Evolutionary conservation across 2,888 invertebrate genomes (phyloP).

Genomic region (Seira sanloemensis): DNA sequence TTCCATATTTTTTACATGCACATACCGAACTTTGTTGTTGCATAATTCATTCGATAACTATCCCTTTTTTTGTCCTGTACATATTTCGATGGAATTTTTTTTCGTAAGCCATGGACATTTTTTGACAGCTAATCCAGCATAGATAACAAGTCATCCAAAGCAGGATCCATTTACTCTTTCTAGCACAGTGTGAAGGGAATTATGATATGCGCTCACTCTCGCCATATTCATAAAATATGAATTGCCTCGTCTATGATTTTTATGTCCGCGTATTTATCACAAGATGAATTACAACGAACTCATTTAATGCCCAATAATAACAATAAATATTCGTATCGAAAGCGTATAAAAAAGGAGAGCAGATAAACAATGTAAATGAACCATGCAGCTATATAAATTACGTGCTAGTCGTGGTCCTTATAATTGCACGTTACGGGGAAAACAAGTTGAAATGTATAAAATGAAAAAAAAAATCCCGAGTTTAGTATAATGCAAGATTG

Average conservation of each 20-base stretch:
- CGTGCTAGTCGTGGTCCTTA: conserved; percentile 12
- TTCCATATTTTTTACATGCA: conserved; percentile 31
- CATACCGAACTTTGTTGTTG: not conserved
- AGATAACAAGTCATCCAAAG: conserved; percentile 18
- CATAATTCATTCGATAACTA: conserved; percentile 37
- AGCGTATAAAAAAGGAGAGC: not conserved
- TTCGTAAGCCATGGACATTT: conserved; percentile 18
- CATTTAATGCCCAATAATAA: conserved; percentile 41
- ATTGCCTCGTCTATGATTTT: conserved; percentile 11
- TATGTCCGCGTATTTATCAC: conserved; percentile 36
- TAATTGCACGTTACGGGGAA: conserved; percentile 10
- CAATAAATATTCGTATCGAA: conserved; percentile 19
- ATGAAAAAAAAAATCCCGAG: too few species aligned
- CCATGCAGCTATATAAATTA: conserved; percentile 10
- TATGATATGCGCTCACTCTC: too few species aligned
- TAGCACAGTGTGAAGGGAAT: conserved; percentile 1
- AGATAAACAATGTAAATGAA: conserved; percentile 11
- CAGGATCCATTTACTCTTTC: too few species aligned
- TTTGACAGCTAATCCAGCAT: conserved; percentile 38
- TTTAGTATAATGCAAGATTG: too few species aligned
- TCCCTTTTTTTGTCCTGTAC: conserved; percentile 22
- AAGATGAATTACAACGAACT: conserved; percentile 52
- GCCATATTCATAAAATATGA: conserved; percentile 31
- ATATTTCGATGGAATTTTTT: conserved; percentile 17
- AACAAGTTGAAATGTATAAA: too few species aligned